Conservation (phyloP, 1,140 invertebrate species). For the Drosophila tani region DNA sequence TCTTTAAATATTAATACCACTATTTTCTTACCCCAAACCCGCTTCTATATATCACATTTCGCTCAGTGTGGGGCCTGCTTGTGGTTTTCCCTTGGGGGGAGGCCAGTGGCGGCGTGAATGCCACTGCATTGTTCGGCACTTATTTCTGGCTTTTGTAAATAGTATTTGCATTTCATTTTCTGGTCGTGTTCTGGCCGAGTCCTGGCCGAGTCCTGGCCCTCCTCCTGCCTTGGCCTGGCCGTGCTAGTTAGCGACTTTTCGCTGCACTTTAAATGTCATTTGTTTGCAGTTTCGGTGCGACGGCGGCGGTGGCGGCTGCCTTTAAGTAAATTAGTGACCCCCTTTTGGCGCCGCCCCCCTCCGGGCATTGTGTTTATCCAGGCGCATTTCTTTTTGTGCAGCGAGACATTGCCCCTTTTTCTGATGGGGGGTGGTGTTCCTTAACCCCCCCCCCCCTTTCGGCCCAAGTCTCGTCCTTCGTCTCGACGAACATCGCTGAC, state of each 20-base stretch:
- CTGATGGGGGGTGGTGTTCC: not conserved
- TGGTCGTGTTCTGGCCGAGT: slow-evolving; percentile 46
- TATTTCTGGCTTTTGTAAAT: slow-evolving; percentile 78
- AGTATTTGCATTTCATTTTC: slow-evolving; percentile 80
- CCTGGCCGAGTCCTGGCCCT: slow-evolving; percentile 21
- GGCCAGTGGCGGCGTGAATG: slow-evolving; percentile 24
- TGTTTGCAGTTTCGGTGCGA: slow-evolving; percentile 68
- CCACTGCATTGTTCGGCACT: slow-evolving; percentile 68
- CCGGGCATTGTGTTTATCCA: slow-evolving; percentile 73
- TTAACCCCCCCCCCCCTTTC: not conserved
- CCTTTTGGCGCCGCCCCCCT: slow-evolving; percentile 1
- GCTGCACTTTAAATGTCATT: slow-evolving; percentile 82
- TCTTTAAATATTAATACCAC: not conserved
- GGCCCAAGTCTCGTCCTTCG: slow-evolving; percentile 5
- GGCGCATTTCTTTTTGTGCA: slow-evolving; percentile 73
- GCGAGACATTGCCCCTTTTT: slow-evolving; percentile 43
- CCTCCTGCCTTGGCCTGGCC: slow-evolving; percentile 2
- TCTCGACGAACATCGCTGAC: slow-evolving; percentile 34
- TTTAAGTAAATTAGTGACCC: slow-evolving; percentile 78
- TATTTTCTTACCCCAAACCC: too few relatives aligned
- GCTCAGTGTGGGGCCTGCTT: slow-evolving; percentile 6
- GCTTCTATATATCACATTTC: not conserved
- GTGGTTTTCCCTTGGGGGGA: slow-evolving; percentile 16
- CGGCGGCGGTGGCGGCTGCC: slow-evolving; percentile 59
- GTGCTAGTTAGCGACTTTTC: slow-evolving; percentile 81